phyloP scores from a whole-genome alignment of 2,888 invertebrate species.

The Strigamia maritima region DNA sequence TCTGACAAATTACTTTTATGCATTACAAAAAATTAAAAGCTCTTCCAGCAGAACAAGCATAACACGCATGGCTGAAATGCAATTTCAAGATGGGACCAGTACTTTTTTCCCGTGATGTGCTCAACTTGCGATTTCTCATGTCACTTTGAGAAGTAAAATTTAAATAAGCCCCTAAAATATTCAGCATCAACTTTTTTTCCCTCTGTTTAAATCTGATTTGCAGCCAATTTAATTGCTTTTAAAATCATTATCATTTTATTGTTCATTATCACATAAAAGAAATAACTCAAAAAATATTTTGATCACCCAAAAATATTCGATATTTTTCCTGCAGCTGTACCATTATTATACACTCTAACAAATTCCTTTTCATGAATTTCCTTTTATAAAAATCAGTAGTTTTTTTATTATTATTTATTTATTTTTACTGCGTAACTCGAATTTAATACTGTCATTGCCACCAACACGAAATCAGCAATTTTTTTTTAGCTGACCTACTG shows the following conservation, averaged over 20 bases:
- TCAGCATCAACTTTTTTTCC: not conserved
- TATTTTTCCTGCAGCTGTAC: conserved; percentile 18
- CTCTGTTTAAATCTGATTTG: not conserved
- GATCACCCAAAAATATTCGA: not conserved
- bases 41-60: conserved; percentile 30
- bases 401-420: not conserved
- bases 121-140: conserved; percentile 32
- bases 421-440: not conserved
- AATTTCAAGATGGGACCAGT: conserved; percentile 32
- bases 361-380: no score
- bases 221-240: not conserved
- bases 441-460: not conserved
- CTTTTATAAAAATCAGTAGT: no score
- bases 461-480: not conserved
- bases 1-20: conserved; percentile 34
- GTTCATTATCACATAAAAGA: not conserved
- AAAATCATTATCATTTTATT: not conserved
- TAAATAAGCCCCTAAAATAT: conserved; percentile 25
- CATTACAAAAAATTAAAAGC: conserved; percentile 34
- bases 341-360: no score
- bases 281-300: not conserved
- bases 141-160: conserved; percentile 14
- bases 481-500: not conserved
- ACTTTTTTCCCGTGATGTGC: conserved; percentile 22
- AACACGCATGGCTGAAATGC: conserved; percentile 32